Evolutionary conservation across 2,888 invertebrate genomes (phyloP).

Genomic region (Troides helena): DNA sequence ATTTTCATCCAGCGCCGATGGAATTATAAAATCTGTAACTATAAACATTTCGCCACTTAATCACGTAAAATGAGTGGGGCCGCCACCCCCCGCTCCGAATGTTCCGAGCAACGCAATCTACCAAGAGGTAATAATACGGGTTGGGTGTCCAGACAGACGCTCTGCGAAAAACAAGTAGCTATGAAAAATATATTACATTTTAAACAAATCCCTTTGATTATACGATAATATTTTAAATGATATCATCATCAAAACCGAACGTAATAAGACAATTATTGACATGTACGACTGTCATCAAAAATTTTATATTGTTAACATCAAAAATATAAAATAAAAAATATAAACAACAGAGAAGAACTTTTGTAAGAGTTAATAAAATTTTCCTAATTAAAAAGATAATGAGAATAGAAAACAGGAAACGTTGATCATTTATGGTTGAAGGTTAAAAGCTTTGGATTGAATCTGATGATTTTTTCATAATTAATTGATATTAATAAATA

Average conservation of each 20-base stretch:
- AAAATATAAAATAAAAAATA: too few species aligned
- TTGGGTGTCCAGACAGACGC: slow-evolving; percentile 31
- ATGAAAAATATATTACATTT: slow-evolving; percentile 31
- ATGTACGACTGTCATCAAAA: neutral
- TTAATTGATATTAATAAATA: too few species aligned
- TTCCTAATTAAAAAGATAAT: too few species aligned
- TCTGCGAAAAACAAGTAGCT: slow-evolving; percentile 31
- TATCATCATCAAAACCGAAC: slow-evolving; percentile 9
- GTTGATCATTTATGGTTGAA: too few species aligned
- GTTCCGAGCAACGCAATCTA: slow-evolving; percentile 53
- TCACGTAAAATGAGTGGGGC: slow-evolving; percentile 67
- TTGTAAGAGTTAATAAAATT: too few species aligned
- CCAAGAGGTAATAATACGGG: slow-evolving; percentile 47
- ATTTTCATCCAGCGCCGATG: slow-evolving; percentile 34
- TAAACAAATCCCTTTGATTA: slow-evolving; percentile 23
- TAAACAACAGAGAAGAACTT: too few species aligned
- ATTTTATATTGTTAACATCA: too few species aligned
- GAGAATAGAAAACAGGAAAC: too few species aligned
- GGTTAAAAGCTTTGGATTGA: too few species aligned
- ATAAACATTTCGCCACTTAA: slow-evolving; percentile 72
- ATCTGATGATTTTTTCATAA: too few species aligned
- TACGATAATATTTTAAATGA: slow-evolving; percentile 13
- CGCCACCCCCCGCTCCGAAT: slow-evolving; percentile 48
- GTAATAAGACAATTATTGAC: neutral
- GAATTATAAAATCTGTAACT: slow-evolving; percentile 56